phyloP scores from a whole-genome alignment of 1,140 invertebrate genomes.

The Drosophila virilis region DNA sequence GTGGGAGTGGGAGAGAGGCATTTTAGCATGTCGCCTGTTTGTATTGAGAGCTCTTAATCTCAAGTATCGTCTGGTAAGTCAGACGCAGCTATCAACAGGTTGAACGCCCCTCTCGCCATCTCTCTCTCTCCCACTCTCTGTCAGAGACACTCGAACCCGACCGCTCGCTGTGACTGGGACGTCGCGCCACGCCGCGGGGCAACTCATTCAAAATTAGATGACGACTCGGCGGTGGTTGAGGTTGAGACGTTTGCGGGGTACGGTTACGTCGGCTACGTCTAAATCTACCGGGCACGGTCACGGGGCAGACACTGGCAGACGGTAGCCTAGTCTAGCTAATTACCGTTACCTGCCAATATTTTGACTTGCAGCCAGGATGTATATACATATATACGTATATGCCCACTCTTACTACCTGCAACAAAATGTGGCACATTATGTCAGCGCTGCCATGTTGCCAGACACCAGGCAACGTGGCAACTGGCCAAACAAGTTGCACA shows the following conservation, averaged over 20 bases:
- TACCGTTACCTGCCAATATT: conserved; percentile 45
- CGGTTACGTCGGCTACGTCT: too few species aligned
- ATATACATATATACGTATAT: neutral
- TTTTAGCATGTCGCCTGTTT: conserved; percentile 48
- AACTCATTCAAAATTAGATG: conserved; percentile 69
- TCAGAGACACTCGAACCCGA: conserved; percentile 4
- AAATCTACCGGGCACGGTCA: neutral
- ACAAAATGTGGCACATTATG: conserved; percentile 74
- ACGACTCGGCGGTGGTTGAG: conserved; percentile 24
- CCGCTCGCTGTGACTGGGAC: conserved; percentile 42
- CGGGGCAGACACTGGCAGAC: conserved; percentile 47
- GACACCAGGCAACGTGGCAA: conserved; percentile 29
- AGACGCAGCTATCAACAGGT: conserved; percentile 71
- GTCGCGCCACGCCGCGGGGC: conserved; percentile 60
- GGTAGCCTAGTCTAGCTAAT: conserved; percentile 58
- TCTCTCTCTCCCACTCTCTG: too few species aligned
- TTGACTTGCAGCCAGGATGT: conserved; percentile 38
- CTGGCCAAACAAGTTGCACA: conserved; percentile 61
- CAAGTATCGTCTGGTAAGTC: conserved; percentile 57
- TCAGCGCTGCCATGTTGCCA: conserved; percentile 83
- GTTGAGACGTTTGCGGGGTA: conserved; percentile 2
- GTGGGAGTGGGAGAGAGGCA: neutral
- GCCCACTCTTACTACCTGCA: conserved; percentile 30
- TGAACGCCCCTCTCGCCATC: conserved; percentile 52
- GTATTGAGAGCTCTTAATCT: conserved; percentile 60